phyloP scores from a whole-genome alignment of 1,140 invertebrate genomes.

The Brachionus paranguensis region DNA sequence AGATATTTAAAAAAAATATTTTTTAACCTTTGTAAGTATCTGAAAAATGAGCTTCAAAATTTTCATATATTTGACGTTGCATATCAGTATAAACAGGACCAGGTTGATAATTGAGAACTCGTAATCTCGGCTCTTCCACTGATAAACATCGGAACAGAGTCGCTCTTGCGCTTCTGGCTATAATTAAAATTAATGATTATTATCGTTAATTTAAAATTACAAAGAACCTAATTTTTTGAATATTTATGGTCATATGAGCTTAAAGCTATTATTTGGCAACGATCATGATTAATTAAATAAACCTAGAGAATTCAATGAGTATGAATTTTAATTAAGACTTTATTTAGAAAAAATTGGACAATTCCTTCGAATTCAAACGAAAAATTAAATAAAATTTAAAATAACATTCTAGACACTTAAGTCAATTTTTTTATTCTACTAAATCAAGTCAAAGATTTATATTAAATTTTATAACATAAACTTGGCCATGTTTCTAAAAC shows the following conservation, averaged over 20 bases:
- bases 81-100: slow-evolving; percentile 87
- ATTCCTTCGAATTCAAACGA: no score
- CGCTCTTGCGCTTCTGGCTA: slow-evolving; percentile 69
- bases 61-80: slow-evolving; percentile 56
- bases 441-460: no score
- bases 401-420: no score
- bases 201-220: background rate
- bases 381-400: no score
- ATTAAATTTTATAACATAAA: no score
- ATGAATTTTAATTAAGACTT: no score
- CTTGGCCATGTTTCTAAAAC: no score
- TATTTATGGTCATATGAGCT: background rate
- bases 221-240: background rate
- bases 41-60: background rate
- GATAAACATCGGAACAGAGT: slow-evolving; percentile 80
- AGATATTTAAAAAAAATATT: background rate
- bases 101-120: slow-evolving; percentile 83
- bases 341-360: no score
- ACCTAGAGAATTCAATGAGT: no score
- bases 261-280: no score
- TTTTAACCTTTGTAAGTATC: background rate
- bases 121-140: slow-evolving; percentile 67
- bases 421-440: no score
- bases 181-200: background rate
- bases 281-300: no score